These are phyloP conservation scores for Nasonia oneida DNA, from an alignment of 2,888 invertebrate species.

Conservation along the genomic window DNA sequence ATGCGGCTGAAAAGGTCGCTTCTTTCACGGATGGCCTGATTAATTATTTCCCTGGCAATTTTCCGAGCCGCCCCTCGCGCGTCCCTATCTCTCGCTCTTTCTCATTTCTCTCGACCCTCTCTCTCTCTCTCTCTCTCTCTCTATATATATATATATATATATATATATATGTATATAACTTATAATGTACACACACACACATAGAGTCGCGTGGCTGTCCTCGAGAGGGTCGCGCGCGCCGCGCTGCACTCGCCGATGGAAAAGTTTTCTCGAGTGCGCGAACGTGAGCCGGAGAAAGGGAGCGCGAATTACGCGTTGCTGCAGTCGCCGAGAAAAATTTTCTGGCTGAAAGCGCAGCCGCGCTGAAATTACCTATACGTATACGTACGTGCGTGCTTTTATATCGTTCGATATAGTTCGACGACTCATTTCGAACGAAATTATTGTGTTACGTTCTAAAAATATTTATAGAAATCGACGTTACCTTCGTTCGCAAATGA, in stretches of 20 bases:
- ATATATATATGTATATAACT: background rate
- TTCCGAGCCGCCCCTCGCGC: slow-evolving; percentile 17
- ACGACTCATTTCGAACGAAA: too few relatives aligned
- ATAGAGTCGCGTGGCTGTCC: background rate
- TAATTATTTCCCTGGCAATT: slow-evolving; percentile 65
- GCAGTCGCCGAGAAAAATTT: background rate
- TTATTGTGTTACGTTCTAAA: too few relatives aligned
- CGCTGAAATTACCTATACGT: too few relatives aligned
- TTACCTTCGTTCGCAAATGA: too few relatives aligned
- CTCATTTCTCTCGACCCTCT: slow-evolving; percentile 23
- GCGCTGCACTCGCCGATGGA: slow-evolving; percentile 22
- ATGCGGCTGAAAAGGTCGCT: slow-evolving; percentile 30
- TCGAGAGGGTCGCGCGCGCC: background rate
- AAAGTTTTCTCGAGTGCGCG: slow-evolving; percentile 54
- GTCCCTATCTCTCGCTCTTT: background rate
- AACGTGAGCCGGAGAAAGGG: slow-evolving; percentile 57
- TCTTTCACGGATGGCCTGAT: slow-evolving; percentile 61
- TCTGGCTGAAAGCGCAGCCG: background rate
- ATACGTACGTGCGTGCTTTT: too few relatives aligned
- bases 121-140: background rate
- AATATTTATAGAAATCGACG: too few relatives aligned
- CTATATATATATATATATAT: background rate
- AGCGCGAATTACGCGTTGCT: slow-evolving; percentile 1
- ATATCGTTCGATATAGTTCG: too few relatives aligned
- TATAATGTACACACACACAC: background rate